These are phyloP conservation scores for Thaumetopoea pityocampa DNA, from an alignment of 1,140 invertebrate species.

Conservation along the genomic window DNA sequence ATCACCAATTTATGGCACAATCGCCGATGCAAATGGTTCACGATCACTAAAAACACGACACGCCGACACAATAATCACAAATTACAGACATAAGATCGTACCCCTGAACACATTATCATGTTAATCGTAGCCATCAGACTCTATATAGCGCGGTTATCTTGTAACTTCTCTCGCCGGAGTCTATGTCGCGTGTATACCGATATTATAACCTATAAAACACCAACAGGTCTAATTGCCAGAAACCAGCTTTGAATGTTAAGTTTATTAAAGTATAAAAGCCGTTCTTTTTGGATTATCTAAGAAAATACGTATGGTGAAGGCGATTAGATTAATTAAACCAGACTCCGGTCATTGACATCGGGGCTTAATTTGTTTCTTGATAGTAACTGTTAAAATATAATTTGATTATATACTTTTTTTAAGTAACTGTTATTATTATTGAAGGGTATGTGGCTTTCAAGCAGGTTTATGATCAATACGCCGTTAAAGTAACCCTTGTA, in stretches of 20 bases:
- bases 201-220: conserved; percentile 13
- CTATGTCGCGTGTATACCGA: conserved; percentile 20
- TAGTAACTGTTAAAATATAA: no score
- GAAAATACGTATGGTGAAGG: no score
- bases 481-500: no score
- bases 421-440: no score
- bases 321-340: no score
- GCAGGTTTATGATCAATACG: no score
- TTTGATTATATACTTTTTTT: no score
- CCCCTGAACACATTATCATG: conserved; percentile 15
- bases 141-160: conserved; percentile 6
- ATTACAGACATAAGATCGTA: conserved; percentile 2
- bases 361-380: no score
- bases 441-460: no score
- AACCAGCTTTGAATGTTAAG: conserved; percentile 12
- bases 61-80: background rate
- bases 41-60: no score
- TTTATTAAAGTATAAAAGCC: conserved; percentile 7
- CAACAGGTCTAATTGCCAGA: conserved; percentile 17
- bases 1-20: no score
- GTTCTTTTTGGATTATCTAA: background rate
- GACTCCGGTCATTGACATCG: background rate
- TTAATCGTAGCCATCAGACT: conserved; percentile 14
- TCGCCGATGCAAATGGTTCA: no score
- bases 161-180: conserved; percentile 13